A percentile compares a stretch with the other conserved stretches of the same genome.
phyloP scores from a whole-genome alignment of 2,797 vertebrate genomes.

The Anguilla obscura region DNA sequence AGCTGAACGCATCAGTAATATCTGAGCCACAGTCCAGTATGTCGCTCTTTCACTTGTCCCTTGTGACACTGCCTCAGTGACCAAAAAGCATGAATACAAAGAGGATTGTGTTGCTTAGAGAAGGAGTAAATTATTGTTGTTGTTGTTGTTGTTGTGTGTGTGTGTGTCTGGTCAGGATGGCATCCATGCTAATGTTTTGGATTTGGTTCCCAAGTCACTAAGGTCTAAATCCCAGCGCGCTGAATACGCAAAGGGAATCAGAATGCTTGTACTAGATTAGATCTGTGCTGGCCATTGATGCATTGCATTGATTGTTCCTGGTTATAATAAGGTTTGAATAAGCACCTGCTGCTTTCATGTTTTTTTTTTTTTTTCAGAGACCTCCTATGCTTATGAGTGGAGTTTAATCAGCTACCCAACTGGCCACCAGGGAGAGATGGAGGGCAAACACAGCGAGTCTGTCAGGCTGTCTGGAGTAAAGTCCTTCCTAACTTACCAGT shows the following conservation, averaged over 20 bases:
- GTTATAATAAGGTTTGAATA: background rate
- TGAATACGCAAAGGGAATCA: background rate
- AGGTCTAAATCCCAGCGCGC: background rate
- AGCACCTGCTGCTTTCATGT: background rate
- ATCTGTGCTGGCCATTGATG: background rate
- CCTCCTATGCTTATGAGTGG: conserved; percentile 74
- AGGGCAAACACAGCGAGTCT: conserved; percentile 60
- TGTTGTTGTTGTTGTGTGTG: background rate
- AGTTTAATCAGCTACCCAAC: conserved; percentile 68
- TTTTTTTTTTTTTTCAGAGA: conserved; percentile 58
- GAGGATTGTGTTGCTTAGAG: background rate
- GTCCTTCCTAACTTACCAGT: background rate
- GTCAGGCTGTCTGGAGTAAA: conserved; percentile 71
- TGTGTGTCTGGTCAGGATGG: background rate
- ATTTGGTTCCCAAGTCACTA: background rate
- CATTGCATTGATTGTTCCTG: background rate
- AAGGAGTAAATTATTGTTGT: background rate
- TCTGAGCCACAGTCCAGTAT: conserved; percentile 68
- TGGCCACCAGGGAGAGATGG: conserved; percentile 69
- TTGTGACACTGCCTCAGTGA: background rate
- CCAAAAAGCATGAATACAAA: background rate
- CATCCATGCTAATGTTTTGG: background rate
- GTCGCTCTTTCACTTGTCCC: background rate
- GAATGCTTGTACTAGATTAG: background rate
- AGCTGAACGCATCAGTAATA: conserved; percentile 64